These are phyloP conservation scores for Copidosoma aretas DNA, from an alignment of 2,888 invertebrate genomes.

Conservation along the genomic window DNA sequence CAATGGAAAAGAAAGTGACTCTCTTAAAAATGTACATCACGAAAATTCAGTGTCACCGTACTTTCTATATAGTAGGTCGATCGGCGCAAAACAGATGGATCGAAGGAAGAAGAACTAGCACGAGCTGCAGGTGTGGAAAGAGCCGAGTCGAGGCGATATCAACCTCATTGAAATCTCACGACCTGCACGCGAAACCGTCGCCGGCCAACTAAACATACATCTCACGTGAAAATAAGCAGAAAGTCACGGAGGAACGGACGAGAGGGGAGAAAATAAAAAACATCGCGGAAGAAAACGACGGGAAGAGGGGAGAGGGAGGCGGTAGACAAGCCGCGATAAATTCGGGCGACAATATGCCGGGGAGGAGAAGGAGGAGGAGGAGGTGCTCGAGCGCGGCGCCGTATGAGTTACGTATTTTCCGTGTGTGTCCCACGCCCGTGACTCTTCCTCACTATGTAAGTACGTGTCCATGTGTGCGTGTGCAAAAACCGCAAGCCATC, in stretches of 20 bases:
- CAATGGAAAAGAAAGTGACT: too few species aligned
- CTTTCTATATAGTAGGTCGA: too few species aligned
- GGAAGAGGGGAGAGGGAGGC: background rate
- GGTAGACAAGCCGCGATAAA: constrained; percentile 27
- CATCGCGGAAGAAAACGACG: background rate
- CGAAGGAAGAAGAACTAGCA: too few species aligned
- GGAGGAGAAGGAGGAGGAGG: background rate
- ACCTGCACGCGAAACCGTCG: too few species aligned
- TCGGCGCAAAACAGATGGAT: too few species aligned
- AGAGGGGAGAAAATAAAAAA: background rate
- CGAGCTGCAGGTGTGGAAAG: too few species aligned
- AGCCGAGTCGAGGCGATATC: too few species aligned
- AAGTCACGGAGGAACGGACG: background rate
- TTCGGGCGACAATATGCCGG: constrained; percentile 30
- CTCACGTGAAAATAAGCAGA: background rate
- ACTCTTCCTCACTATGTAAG: background rate
- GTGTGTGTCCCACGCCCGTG: background rate
- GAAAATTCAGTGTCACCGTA: too few species aligned
- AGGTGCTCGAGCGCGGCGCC: constrained; percentile 17
- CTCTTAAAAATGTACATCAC: too few species aligned
- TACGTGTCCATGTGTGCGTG: background rate
- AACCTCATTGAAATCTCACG: too few species aligned
- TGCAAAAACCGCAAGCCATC: background rate
- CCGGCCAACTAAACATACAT: too few species aligned
- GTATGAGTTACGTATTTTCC: constrained; percentile 35